Conservation (phyloP, 2,888 invertebrate species). For the Ormyrus thymus region DNA sequence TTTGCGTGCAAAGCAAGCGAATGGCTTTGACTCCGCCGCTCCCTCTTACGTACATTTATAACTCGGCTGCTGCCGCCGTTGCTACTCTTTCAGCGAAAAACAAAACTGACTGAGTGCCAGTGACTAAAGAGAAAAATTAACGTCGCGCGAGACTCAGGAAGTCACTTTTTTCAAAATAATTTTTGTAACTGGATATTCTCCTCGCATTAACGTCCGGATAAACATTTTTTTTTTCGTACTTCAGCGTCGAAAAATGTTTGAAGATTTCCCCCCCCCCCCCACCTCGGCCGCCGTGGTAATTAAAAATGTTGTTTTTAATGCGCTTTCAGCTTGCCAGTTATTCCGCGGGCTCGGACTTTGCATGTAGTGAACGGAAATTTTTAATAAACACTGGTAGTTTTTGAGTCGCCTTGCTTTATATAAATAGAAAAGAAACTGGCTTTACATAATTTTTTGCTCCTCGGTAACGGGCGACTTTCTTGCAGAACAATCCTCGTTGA, state of each 20-base stretch:
- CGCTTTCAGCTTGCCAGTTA: neutral
- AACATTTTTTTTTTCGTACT: neutral
- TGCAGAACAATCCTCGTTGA: slow-evolving; percentile 10
- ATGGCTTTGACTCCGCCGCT: slow-evolving; percentile 31
- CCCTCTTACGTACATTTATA: slow-evolving; percentile 35
- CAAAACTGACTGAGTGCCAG: slow-evolving; percentile 2
- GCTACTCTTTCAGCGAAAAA: slow-evolving; percentile 22
- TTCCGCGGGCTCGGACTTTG: slow-evolving; percentile 21
- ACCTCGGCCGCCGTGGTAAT: neutral
- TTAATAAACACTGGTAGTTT: no score
- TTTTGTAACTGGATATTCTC: slow-evolving; percentile 7
- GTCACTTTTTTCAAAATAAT: neutral
- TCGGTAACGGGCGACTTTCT: slow-evolving; percentile 30
- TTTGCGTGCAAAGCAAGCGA: slow-evolving; percentile 43
- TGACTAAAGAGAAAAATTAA: slow-evolving; percentile 25
- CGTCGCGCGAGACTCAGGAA: neutral
- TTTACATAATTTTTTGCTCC: neutral
- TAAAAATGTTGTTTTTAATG: neutral
- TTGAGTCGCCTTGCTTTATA: slow-evolving; percentile 24
- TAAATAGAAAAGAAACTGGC: slow-evolving; percentile 45
- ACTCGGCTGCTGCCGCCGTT: slow-evolving; percentile 14
- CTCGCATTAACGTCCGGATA: neutral
- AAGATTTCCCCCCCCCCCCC: no score
- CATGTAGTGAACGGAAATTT: neutral
- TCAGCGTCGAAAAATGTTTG: no score